These are phyloP conservation scores for Oncorhynchus clarkii DNA, from an alignment of 2,113 vertebrate species.

Conservation along the genomic window DNA sequence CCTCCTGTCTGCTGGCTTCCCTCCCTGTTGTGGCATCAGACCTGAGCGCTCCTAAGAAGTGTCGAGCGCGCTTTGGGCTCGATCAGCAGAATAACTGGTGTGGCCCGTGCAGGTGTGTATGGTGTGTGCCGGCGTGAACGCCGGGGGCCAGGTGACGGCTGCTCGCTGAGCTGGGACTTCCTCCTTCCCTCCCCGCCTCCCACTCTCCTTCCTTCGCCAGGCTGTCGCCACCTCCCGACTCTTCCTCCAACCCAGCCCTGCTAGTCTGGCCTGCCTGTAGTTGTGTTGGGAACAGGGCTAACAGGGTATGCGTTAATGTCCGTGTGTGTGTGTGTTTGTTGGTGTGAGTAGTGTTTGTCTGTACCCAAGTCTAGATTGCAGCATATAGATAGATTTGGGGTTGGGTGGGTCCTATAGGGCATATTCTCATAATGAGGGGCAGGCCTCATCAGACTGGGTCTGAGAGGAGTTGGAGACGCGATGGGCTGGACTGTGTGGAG, in stretches of 20 bases:
- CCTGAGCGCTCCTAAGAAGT: slow-evolving; percentile 99
- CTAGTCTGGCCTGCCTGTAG: slow-evolving; percentile 45
- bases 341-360: slow-evolving; percentile 33
- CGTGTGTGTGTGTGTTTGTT: slow-evolving; percentile 1
- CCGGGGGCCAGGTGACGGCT: slow-evolving; percentile 92
- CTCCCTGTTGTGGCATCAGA: slow-evolving; percentile 91
- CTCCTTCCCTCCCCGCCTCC: slow-evolving; percentile 62
- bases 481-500: slow-evolving; percentile 65
- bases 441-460: slow-evolving; percentile 56
- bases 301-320: not conserved
- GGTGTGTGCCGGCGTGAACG: slow-evolving; percentile 86
- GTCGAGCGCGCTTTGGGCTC: slow-evolving; percentile 99
- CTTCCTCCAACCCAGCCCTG: slow-evolving; percentile 66
- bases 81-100: slow-evolving; percentile 99
- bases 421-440: not conserved
- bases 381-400: not conserved
- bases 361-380: slow-evolving; percentile 36
- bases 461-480: slow-evolving; percentile 63
- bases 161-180: slow-evolving; percentile 85
- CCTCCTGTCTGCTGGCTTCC: slow-evolving; percentile 77
- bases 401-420: slow-evolving; percentile 9
- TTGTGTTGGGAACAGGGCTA: not conserved
- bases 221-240: slow-evolving; percentile 60
- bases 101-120: slow-evolving; percentile 99
- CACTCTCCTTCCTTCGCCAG: slow-evolving; percentile 54